Evolutionary conservation across 2,797 vertebrate species (phyloP), one percentile per base, ranked within the genome.

Genomic region (Vultur gryphus): DNA sequence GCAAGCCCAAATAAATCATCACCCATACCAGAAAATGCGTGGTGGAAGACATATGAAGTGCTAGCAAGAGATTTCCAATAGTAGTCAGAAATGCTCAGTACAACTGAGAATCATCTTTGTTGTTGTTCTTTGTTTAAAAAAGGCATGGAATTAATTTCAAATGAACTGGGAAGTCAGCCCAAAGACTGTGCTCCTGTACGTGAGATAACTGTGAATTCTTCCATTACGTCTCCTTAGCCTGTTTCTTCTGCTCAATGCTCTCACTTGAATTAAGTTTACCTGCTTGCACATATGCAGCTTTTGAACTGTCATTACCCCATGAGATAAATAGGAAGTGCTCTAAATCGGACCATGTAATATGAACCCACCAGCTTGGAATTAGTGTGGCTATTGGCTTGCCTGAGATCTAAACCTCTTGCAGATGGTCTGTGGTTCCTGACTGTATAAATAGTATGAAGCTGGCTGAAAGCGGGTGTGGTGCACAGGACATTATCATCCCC

Each of bases 371-470:
- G 92, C 67, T 24, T 19, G 11, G 67, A 66, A 51, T 71, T 43
- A 21, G 9, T 35, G 41, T 75, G 64, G 59, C 69, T 73, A 2
- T 49, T 77, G 85, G 55, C 52, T 87, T 90, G 64, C 81, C 65
- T 46, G 55, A 61, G 52, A 39, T 37, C 51, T 84, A 48, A 94
- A 41, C 46, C 62, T 71, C 67, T 71, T 31, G 6, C 75, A 83
- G 52, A 78, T 61, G 86, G 48, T 33, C 64, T 95, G 67, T 92
- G 75, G 90, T 64, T 95, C 75, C 75, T 83, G 41, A 13, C 71
- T 69, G 44, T 41, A 25, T 43, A 80, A 93, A 48, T 6, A 67
- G 48, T 8, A 59, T 37, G 66, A 66, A 71, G 70, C n/a, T 85
- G 75, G 57, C 71, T 84, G 55, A 43, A 84, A 87, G n/a, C 48